Conservation (phyloP, 2,113 vertebrate species). For the Acinonyx jubatus region DNA sequence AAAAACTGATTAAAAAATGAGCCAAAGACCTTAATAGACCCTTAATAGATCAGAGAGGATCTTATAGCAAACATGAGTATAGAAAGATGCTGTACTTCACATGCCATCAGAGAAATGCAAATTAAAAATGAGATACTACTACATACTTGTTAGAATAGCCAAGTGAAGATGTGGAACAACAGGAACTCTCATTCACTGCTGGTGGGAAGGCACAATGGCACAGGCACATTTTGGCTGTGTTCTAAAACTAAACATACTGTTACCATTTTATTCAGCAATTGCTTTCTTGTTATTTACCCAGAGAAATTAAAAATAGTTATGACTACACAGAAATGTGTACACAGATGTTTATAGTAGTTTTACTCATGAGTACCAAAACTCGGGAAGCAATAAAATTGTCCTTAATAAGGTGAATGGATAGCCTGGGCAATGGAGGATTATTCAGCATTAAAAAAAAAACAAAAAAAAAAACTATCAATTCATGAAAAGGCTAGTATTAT, state of each 20-base stretch:
- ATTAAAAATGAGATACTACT: not conserved
- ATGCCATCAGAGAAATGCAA: not conserved
- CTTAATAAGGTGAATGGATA: not conserved
- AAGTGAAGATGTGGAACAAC: not conserved
- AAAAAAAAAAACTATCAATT: not conserved
- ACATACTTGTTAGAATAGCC: not conserved
- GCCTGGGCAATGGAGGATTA: not conserved
- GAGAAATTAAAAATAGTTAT: not conserved
- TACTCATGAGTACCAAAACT: not conserved
- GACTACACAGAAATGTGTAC: not conserved
- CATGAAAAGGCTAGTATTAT: not conserved
- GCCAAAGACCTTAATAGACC: not conserved
- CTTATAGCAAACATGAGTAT: not conserved
- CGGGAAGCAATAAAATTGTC: not conserved
- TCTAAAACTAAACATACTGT: not conserved
- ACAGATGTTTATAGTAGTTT: not conserved
- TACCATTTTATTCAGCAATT: not conserved
- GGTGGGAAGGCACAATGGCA: not conserved
- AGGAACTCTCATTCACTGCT: not conserved
- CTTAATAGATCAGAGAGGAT: not conserved
- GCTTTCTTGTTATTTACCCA: not conserved
- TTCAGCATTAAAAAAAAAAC: not conserved
- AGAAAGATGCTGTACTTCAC: not conserved
- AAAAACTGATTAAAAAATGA: not conserved
- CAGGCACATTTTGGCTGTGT: not conserved